Evolutionary conservation across 2,797 vertebrate species (phyloP), one percentile per base, ranked within the genome.

Genomic region (Leptoclinus maculatus): DNA sequence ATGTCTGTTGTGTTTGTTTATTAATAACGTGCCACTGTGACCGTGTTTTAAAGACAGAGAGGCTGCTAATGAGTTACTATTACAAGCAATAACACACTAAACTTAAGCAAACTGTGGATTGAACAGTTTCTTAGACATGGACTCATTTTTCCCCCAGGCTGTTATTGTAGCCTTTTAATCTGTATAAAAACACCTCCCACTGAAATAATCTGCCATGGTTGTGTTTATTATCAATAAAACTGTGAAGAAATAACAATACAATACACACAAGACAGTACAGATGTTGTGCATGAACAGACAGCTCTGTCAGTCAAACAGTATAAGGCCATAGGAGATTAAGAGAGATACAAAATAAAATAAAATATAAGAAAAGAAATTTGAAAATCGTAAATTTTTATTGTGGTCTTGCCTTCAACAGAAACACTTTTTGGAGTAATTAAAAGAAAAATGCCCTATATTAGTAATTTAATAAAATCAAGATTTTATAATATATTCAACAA

Each of bases 131-230:
- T 39, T 34, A 17, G 63, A 77, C 57, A 64, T 76, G 62, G 36
- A 71, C 49, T 49, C 0, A 12, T 72, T 66, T 23, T 27, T 16
- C 34, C 27, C 32, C 45, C n/a, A 19, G 65, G 66, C 64, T 76
- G 56, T 82, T 60, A 65, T 39, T 86, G 81, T 86, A 87, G 82
- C 86, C 49, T 75, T 78, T 77, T 84, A 56, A 70, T 47, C 63
- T 68, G 71, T 77, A 80, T 71, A 66, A 77, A 84, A 68, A 70
- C 34, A 32, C 53, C 43, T 70, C 73, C 39, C 41, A 58, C 21
- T 79, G 19, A 84, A 76, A 68, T 1, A 81, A 12, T 80, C 16
- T 82, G 43, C 49, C 4, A 45, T 19, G 32, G 27, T 63, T 85
- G 47, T 72, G 21, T 83, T 83, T 66, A 60, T 78, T 71, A 68